phyloP scores from a whole-genome alignment of 1,140 invertebrate genomes.

The Manduca sexta region DNA sequence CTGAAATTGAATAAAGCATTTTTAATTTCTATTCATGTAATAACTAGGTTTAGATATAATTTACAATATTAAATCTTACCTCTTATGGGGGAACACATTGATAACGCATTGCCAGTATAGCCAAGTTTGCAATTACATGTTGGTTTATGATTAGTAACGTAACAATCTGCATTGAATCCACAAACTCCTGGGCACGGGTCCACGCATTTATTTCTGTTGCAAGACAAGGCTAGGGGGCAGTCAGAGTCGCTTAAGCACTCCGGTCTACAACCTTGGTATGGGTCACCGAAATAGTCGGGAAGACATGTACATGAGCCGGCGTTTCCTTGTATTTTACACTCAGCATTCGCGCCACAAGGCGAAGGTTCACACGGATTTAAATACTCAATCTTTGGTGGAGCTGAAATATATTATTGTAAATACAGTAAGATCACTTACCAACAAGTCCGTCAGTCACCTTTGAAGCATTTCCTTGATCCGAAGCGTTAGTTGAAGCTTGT shows the following conservation, averaged over 20 bases:
- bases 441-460: slow-evolving; percentile 43
- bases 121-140: slow-evolving; percentile 83
- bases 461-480: slow-evolving; percentile 63
- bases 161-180: slow-evolving; percentile 86
- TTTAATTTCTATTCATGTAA: slow-evolving; percentile 1
- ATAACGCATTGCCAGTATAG: slow-evolving; percentile 84
- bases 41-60: slow-evolving; percentile 1
- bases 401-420: slow-evolving; percentile 55
- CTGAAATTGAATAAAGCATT: slow-evolving; percentile 27
- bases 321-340: slow-evolving; percentile 76
- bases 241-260: slow-evolving; percentile 87
- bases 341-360: slow-evolving; percentile 84
- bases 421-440: slow-evolving; percentile 56
- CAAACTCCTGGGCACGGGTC: slow-evolving; percentile 88
- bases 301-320: slow-evolving; percentile 82
- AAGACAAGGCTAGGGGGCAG: slow-evolving; percentile 83
- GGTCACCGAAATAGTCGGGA: slow-evolving; percentile 83
- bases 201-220: slow-evolving; percentile 84
- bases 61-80: slow-evolving; percentile 31
- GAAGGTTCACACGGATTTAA: slow-evolving; percentile 81
- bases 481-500: slow-evolving; percentile 72
- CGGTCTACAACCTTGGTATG: slow-evolving; percentile 85
- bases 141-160: slow-evolving; percentile 85
- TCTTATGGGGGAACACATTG: slow-evolving; percentile 70
- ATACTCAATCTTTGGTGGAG: slow-evolving; percentile 59